phyloP scores from a whole-genome alignment of 2,113 vertebrate species.

The Myotis davidii region DNA sequence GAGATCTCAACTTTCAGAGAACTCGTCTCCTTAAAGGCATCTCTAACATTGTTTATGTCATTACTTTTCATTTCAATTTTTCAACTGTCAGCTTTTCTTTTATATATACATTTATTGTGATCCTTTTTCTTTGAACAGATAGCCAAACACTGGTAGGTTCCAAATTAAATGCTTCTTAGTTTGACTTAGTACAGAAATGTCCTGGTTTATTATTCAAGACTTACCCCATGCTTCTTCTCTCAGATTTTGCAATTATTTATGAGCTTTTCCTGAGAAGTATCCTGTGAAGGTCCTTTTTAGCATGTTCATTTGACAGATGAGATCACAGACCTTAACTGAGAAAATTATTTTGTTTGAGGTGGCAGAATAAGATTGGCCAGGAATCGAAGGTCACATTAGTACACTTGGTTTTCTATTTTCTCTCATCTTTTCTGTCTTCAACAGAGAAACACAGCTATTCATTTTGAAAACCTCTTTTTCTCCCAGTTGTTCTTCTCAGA shows the following conservation, averaged over 20 bases:
- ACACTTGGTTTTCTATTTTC: neutral
- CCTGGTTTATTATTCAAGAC: constrained; percentile 61
- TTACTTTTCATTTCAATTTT: constrained; percentile 72
- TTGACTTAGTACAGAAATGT: neutral
- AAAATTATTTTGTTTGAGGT: constrained; percentile 51
- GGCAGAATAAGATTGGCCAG: constrained; percentile 45
- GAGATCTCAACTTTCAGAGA: constrained; percentile 72
- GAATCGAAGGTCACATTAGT: constrained; percentile 10
- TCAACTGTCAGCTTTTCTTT: constrained; percentile 74
- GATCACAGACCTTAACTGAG: constrained; percentile 49
- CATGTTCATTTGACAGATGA: constrained; percentile 55
- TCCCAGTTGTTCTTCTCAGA: neutral
- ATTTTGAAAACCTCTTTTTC: neutral
- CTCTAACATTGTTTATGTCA: constrained; percentile 41
- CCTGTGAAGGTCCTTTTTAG: constrained; percentile 56
- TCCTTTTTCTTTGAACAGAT: constrained; percentile 33
- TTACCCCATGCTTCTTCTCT: constrained; percentile 1
- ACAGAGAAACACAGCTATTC: neutral
- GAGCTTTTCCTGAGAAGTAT: constrained; percentile 29
- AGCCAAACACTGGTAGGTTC: constrained; percentile 44
- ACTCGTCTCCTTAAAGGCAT: constrained; percentile 72
- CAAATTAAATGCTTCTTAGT: constrained; percentile 34
- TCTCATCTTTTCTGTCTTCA: neutral
- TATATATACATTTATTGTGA: constrained; percentile 27
- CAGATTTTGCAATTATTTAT: constrained; percentile 37